Percentiles rank a stretch among this genome's conserved stretches.
Evolutionary conservation across 1,140 invertebrate genomes (phyloP).

Genomic region (Onthophagus taurus): DNA sequence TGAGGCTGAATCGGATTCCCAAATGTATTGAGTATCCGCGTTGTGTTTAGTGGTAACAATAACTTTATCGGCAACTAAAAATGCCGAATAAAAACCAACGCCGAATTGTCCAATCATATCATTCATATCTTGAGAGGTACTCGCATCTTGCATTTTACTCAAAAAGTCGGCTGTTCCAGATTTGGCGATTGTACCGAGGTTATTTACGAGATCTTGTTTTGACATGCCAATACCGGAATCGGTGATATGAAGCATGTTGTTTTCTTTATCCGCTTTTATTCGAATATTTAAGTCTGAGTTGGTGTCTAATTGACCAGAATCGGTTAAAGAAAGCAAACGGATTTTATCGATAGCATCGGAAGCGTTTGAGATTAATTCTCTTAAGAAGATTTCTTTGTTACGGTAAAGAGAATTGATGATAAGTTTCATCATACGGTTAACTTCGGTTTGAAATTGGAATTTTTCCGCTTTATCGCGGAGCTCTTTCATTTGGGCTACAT

Average conservation of each 20-base stretch:
- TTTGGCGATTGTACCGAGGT: slow-evolving; percentile 98
- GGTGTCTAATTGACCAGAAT: slow-evolving; percentile 63
- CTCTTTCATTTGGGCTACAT: slow-evolving; percentile 89
- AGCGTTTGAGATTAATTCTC: slow-evolving; percentile 96
- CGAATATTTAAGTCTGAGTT: slow-evolving; percentile 82
- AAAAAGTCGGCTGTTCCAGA: slow-evolving; percentile 98
- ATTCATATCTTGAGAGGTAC: slow-evolving; percentile 54
- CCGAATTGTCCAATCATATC: slow-evolving; percentile 95
- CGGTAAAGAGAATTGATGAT: slow-evolving; percentile 98
- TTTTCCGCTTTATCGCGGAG: slow-evolving; percentile 86
- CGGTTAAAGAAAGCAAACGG: slow-evolving; percentile 82
- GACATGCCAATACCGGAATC: slow-evolving; percentile 99
- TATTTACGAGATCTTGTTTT: slow-evolving; percentile 86
- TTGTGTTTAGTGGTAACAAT: slow-evolving; percentile 94
- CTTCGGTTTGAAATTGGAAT: slow-evolving; percentile 91
- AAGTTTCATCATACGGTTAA: slow-evolving; percentile 99
- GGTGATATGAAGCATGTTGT: slow-evolving; percentile 85
- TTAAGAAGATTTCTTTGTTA: slow-evolving; percentile 97
- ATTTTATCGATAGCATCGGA: slow-evolving; percentile 95
- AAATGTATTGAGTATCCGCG: slow-evolving; percentile 92
- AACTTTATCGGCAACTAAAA: slow-evolving; percentile 84
- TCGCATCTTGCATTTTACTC: slow-evolving; percentile 77
- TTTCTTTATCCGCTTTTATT: slow-evolving; percentile 96
- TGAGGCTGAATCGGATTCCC: slow-evolving; percentile 89
- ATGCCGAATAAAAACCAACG: slow-evolving; percentile 96